A percentile compares a stretch with the other conserved stretches of the same genome.
These are phyloP conservation scores for Thaumatotibia leucotreta DNA, from an alignment of 1,140 invertebrate species.

Conservation along the genomic window DNA sequence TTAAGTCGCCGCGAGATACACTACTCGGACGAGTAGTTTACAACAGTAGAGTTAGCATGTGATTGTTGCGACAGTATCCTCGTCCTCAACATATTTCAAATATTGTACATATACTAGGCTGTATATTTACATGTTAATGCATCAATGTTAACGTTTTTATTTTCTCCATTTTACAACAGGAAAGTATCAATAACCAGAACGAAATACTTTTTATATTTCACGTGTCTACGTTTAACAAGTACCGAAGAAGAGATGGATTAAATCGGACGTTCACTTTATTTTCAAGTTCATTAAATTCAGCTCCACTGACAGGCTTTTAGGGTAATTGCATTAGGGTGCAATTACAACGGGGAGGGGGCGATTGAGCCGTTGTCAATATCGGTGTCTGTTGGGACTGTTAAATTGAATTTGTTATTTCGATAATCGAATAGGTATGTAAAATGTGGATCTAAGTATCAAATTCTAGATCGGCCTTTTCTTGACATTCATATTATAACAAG, in stretches of 20 bases:
- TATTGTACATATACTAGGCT: too few relatives aligned
- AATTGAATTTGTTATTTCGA: constrained; percentile 10
- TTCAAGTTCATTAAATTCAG: constrained; percentile 70
- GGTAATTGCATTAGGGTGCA: constrained; percentile 65
- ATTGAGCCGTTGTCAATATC: constrained; percentile 13
- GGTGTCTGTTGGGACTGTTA: not conserved
- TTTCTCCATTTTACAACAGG: too few relatives aligned
- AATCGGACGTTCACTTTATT: constrained; percentile 63
- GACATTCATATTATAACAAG: not conserved
- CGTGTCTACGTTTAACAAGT: constrained; percentile 20
- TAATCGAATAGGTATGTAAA: not conserved
- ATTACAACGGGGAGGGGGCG: constrained; percentile 41
- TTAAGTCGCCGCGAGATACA: too few relatives aligned
- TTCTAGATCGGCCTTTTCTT: not conserved
- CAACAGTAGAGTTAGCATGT: too few relatives aligned
- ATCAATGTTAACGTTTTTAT: too few relatives aligned
- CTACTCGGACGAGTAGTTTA: too few relatives aligned
- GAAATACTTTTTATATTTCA: not conserved
- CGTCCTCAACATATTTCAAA: too few relatives aligned
- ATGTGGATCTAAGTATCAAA: not conserved
- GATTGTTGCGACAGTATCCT: too few relatives aligned
- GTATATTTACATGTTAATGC: too few relatives aligned
- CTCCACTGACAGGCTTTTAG: constrained; percentile 69
- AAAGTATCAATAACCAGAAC: not conserved
- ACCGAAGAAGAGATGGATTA: constrained; percentile 41